Conservation (phyloP, 1,140 invertebrate genomes). For the Drepana arcuata region DNA sequence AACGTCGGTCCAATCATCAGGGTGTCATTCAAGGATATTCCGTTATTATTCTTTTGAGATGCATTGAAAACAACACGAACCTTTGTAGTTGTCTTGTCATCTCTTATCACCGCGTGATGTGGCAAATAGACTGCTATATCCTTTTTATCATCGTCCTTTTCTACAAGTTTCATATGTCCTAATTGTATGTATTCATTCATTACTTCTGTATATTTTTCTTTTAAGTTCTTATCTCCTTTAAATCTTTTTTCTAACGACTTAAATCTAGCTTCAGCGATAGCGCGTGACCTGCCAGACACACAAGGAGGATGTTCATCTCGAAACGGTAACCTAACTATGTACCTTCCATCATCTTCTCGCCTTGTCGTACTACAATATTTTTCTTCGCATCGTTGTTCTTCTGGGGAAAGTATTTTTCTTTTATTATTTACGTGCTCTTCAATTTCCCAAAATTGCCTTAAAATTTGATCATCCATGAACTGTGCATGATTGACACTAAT, state of each 20-base stretch:
- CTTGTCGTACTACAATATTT: constrained; percentile 3
- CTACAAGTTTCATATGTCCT: constrained; percentile 10
- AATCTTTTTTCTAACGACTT: constrained; percentile 6
- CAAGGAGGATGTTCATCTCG: constrained; percentile 5
- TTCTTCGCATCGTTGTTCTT: constrained; percentile 8
- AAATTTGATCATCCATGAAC: no score
- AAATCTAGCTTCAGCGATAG: constrained; percentile 4
- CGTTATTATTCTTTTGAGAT: constrained; percentile 2
- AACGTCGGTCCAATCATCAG: constrained; percentile 7
- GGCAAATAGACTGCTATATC: constrained; percentile 6
- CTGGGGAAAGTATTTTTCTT: no score
- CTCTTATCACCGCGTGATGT: constrained; percentile 7
- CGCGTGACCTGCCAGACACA: constrained; percentile 4
- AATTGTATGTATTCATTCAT: constrained; percentile 12
- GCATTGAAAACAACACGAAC: constrained; percentile 12
- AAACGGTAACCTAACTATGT: constrained; percentile 11
- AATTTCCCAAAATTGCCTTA: no score
- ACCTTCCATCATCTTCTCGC: constrained; percentile 5
- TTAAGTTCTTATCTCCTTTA: constrained; percentile 3
- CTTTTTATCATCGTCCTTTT: constrained; percentile 1
- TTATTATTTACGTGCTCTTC: no score
- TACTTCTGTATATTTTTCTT: constrained; percentile 8
- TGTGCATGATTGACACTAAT: no score
- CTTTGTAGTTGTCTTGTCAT: constrained; percentile 9
- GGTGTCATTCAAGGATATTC: constrained; percentile 5